These are phyloP conservation scores for Sinocyclocheilus rhinocerous DNA, from an alignment of 2,113 vertebrate species.

Conservation along the genomic window DNA sequence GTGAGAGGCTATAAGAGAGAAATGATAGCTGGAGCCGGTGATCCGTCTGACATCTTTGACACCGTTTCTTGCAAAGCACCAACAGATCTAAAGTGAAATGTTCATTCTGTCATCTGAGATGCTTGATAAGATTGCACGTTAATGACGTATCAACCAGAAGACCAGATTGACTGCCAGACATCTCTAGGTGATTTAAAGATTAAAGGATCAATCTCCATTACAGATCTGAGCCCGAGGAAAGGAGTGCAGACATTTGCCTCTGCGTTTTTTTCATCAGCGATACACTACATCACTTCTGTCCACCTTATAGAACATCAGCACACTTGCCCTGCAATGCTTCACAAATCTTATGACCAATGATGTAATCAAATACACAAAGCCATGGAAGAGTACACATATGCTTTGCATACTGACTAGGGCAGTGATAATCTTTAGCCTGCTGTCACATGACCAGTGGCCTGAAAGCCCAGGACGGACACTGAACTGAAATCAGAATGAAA, in stretches of 20 bases:
- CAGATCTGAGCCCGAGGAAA: slow-evolving; percentile 28
- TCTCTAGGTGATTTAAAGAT: slow-evolving; percentile 49
- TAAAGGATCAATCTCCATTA: slow-evolving; percentile 53
- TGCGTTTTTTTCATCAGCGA: slow-evolving; percentile 41
- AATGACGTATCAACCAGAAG: slow-evolving; percentile 37
- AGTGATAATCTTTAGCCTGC: neutral
- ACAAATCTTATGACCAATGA: neutral
- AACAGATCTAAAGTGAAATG: slow-evolving; percentile 36
- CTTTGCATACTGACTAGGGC: neutral
- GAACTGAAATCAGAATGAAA: slow-evolving; percentile 15
- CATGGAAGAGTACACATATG: neutral
- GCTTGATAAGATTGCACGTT: slow-evolving; percentile 45
- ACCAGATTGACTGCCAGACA: slow-evolving; percentile 45
- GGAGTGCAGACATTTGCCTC: slow-evolving; percentile 18
- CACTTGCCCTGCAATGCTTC: neutral
- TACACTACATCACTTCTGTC: neutral
- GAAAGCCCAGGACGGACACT: neutral
- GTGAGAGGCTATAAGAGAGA: slow-evolving; percentile 3
- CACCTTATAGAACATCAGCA: neutral
- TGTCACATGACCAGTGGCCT: neutral
- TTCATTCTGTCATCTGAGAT: slow-evolving; percentile 45
- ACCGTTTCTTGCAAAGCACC: neutral
- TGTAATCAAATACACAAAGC: neutral
- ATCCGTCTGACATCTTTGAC: slow-evolving; percentile 6
- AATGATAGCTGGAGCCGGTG: neutral